Evolutionary conservation across 2,113 vertebrate species (phyloP).

Genomic region (Corythornis cristatus): DNA sequence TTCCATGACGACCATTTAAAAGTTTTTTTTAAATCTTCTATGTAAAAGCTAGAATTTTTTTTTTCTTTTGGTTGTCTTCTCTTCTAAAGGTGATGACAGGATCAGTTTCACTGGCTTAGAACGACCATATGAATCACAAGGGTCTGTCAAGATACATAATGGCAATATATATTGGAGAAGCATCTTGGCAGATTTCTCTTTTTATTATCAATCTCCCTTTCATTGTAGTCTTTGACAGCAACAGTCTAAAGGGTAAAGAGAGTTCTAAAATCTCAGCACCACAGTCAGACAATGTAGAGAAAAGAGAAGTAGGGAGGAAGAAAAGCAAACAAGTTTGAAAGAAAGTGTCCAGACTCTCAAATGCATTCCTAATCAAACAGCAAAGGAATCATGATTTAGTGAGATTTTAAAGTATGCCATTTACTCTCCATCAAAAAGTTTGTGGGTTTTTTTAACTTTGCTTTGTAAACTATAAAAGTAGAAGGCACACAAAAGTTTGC

Average conservation of each 20-base stretch:
- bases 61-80: conserved; percentile 18
- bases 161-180: conserved; percentile 15
- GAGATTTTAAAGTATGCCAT: conserved; percentile 48
- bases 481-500: conserved; percentile 51
- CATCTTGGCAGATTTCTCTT: background rate
- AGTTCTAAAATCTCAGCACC: conserved; percentile 23
- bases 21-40: background rate
- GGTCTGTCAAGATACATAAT: conserved; percentile 49
- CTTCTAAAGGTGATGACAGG: conserved; percentile 49
- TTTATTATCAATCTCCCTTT: conserved; percentile 12
- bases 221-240: conserved; percentile 31
- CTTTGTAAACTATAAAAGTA: conserved; percentile 56
- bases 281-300: conserved; percentile 47
- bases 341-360: conserved; percentile 48
- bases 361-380: conserved; percentile 56
- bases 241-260: conserved; percentile 24
- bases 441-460: conserved; percentile 19
- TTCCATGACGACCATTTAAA: background rate
- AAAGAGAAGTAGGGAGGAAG: conserved; percentile 27
- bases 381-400: conserved; percentile 51
- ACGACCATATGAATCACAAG: conserved; percentile 59
- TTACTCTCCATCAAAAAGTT: conserved; percentile 60
- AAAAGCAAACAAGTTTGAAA: conserved; percentile 61
- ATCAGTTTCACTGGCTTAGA: conserved; percentile 60
- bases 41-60: conserved; percentile 30